Conservation (phyloP, 2,888 invertebrate genomes). For the Andrena bicolor region DNA sequence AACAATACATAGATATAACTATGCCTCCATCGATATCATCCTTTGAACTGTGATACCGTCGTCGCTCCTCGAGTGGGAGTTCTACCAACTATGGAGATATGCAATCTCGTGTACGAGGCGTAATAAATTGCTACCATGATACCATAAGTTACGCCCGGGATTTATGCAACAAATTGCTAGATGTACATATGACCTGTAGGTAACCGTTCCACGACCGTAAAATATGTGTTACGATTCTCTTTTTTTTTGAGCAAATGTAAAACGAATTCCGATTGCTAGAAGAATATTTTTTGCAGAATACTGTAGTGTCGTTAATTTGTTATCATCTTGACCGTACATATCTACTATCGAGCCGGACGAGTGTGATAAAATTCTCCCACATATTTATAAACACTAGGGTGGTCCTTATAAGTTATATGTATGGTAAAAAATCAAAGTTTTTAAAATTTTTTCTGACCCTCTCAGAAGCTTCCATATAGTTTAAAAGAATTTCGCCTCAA, state of each 20-base stretch:
- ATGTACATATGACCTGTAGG: not conserved
- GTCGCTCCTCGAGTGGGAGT: constrained; percentile 1
- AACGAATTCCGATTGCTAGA: not conserved
- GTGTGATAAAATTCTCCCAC: too few relatives aligned
- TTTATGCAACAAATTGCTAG: constrained; percentile 45
- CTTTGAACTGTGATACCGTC: constrained; percentile 17
- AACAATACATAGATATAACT: too few relatives aligned
- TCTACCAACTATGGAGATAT: constrained; percentile 18
- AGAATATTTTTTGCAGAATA: not conserved
- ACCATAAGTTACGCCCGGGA: constrained; percentile 29
- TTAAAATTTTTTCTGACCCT: too few relatives aligned
- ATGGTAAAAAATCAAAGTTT: too few relatives aligned
- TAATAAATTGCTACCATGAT: constrained; percentile 41
- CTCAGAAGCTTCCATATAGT: too few relatives aligned
- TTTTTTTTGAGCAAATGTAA: not conserved
- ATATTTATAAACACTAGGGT: too few relatives aligned
- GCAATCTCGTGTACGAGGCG: constrained; percentile 21
- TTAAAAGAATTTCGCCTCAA: too few relatives aligned
- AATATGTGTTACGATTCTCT: not conserved
- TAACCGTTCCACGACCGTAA: constrained; percentile 3
- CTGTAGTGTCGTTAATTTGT: not conserved
- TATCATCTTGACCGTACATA: too few relatives aligned
- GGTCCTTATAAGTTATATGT: too few relatives aligned
- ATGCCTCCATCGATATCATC: constrained; percentile 24
- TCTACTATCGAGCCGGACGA: too few relatives aligned